Conservation (phyloP, 1,140 invertebrate species). For the Cotesia typhae region DNA sequence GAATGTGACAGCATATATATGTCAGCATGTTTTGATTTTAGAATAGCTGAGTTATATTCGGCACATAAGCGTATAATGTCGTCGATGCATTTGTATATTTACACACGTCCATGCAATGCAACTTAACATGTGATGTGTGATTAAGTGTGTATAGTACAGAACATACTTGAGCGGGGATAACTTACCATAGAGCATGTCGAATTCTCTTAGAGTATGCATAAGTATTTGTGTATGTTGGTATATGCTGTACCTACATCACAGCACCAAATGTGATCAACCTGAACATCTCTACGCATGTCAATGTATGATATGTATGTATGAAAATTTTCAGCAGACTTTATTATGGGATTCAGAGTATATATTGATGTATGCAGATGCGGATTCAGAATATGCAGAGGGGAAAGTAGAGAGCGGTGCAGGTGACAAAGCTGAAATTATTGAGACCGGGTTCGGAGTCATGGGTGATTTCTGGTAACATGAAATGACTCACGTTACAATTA, state of each 20-base stretch:
- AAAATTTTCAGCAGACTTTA: background rate
- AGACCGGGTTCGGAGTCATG: background rate
- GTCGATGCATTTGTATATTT: too few species aligned
- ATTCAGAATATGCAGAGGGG: background rate
- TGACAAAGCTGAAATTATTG: slow-evolving; percentile 11
- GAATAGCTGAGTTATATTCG: background rate
- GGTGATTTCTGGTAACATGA: background rate
- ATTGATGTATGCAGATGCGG: background rate
- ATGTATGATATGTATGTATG: background rate
- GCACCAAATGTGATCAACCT: too few species aligned
- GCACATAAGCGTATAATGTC: background rate
- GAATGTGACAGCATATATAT: slow-evolving; percentile 24
- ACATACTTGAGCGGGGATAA: background rate
- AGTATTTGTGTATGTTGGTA: background rate
- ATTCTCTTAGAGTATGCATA: slow-evolving; percentile 2
- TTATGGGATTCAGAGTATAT: background rate
- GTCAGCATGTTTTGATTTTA: slow-evolving; percentile 31
- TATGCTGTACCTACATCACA: too few species aligned
- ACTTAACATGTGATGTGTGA: too few species aligned
- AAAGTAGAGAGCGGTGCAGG: background rate
- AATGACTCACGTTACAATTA: slow-evolving; percentile 25
- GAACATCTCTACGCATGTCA: too few species aligned
- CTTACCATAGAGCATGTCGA: background rate
- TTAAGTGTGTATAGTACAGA: too few species aligned
- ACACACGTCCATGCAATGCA: too few species aligned